Evolutionary conservation across 2,113 vertebrate species (phyloP).

Genomic region (Benthochromis sp.): DNA sequence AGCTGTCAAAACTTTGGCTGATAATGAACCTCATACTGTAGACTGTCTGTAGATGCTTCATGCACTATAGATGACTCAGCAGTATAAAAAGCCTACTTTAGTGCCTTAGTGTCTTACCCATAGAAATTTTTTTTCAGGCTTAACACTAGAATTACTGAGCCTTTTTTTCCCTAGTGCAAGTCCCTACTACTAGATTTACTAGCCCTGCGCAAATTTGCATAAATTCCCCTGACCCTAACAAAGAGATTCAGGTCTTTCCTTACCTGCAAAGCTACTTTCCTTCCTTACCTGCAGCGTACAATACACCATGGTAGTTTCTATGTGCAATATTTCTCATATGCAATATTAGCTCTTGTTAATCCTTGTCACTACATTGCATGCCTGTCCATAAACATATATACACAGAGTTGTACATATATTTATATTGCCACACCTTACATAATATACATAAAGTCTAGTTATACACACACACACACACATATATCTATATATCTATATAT

Average conservation of each 20-base stretch:
- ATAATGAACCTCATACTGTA: slow-evolving; percentile 52
- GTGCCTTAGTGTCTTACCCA: background rate
- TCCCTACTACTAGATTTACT: background rate
- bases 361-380: background rate
- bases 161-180: background rate
- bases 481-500: no score
- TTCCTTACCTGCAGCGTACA: background rate
- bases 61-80: slow-evolving; percentile 23
- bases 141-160: background rate
- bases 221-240: background rate
- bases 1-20: slow-evolving; percentile 37
- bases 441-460: background rate
- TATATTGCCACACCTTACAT: background rate
- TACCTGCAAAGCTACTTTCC: background rate
- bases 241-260: background rate
- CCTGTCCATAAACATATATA: background rate
- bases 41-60: background rate
- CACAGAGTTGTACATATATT: background rate
- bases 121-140: background rate
- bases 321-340: background rate
- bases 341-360: rapidly evolving
- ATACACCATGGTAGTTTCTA: background rate
- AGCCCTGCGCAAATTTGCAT: rapidly evolving
- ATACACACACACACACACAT: background rate
- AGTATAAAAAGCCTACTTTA: slow-evolving; percentile 9